Base-by-base conservation (phyloP, 2,113 vertebrate genomes). In the Orycteropus afer region DNA sequence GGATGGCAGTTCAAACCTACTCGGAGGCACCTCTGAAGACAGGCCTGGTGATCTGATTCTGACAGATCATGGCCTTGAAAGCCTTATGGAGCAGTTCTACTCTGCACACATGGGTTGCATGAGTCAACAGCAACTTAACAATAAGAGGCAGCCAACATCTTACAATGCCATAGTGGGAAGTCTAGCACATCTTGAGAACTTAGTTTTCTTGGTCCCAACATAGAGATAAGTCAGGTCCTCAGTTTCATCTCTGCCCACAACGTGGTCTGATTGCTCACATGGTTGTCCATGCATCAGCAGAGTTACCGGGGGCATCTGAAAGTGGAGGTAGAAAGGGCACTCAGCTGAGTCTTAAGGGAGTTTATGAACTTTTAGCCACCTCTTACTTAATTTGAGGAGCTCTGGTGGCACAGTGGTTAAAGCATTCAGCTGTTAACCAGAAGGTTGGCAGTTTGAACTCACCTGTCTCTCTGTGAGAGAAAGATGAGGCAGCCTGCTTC, bases 191-290 rank as follows among this genome's bases (percentile, higher is more conserved):
- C 32, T 18, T 73, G n/a, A 71, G 42, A 95, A 90, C 69, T 61
- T 80, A 12, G 29, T 65, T 86, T 85, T 78, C 78, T 96, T 93
- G 32, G 27, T 59, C 47, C 74, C 83, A 76, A 25, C 45, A 65
- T 0, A 71, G 32, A 57, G 4, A 34, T 34, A 45, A 83, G 45
- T 71, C 29, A 71, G 78, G 40, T 4, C 18, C 51, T 96, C 37
- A 53, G 91, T 42, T 32, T 65, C n/a, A 0, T 22, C 37, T 71
- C 27, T 29, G 34, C 10, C 8, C 12, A 8, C 23, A 55, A 15
- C 22, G 67, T 42, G 5, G 51, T 92, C 61, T 53, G 45, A 12
- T 32, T 13, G 57, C 76, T 76, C 25, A n/a, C 27, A 5, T 74
- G 45, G 22, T 37, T 25, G 47, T 11, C 17, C 37, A 2, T 0